These are phyloP conservation scores for Eupristina koningsbergeri DNA, from an alignment of 1,140 invertebrate genomes.

Conservation along the genomic window DNA sequence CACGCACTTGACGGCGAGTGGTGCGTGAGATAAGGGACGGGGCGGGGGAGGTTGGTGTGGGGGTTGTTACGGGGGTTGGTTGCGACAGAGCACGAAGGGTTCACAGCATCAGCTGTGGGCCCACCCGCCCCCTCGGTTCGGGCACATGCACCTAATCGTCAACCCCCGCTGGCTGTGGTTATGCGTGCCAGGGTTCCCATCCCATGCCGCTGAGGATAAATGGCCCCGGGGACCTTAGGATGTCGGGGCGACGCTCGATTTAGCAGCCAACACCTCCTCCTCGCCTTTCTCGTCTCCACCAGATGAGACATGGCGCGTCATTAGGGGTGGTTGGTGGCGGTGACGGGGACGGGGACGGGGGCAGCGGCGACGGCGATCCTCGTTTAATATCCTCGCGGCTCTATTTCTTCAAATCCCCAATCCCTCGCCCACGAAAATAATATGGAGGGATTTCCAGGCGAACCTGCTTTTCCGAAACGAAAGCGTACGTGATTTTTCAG, in stretches of 20 bases:
- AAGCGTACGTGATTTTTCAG: background rate
- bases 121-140: background rate
- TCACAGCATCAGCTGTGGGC: background rate
- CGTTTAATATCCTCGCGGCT: background rate
- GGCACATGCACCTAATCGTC: background rate
- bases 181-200: background rate
- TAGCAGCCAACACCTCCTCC: conserved; percentile 14
- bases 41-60: no score
- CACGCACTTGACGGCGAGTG: background rate
- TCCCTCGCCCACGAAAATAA: background rate
- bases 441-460: background rate
- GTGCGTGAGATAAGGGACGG: background rate
- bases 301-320: conserved; percentile 37
- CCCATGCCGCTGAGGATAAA: conserved; percentile 6
- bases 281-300: conserved; percentile 24
- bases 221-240: conserved; percentile 22
- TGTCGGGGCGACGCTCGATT: conserved; percentile 14
- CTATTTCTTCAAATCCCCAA: no score
- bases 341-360: background rate
- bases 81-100: background rate
- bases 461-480: background rate
- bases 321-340: background rate
- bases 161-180: background rate
- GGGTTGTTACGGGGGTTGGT: no score
- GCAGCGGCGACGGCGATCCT: background rate